Conservation (phyloP, 2,797 vertebrate genomes). For the Notamacropus eugenii region DNA sequence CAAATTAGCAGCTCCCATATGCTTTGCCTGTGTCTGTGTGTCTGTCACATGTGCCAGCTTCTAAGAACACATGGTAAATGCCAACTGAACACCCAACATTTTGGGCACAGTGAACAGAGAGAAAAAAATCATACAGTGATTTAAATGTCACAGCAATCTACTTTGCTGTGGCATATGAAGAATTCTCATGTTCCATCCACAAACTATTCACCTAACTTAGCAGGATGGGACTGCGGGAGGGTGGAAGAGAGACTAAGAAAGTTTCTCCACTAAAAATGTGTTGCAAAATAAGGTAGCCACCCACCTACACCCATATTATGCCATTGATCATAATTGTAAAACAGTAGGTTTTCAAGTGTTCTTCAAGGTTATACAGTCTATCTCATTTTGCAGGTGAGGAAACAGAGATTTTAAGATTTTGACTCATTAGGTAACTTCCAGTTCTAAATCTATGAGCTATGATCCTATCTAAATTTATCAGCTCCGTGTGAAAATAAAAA, state of each 20-base stretch:
- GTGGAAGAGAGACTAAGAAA: not conserved
- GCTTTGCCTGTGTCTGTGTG: slow-evolving; percentile 3
- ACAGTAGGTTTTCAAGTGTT: not conserved
- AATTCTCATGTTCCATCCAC: slow-evolving; percentile 18
- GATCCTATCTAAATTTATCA: not conserved
- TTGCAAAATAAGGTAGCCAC: slow-evolving; percentile 5
- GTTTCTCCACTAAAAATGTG: not conserved
- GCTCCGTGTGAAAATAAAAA: not conserved
- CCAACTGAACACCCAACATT: not conserved
- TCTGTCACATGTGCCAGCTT: slow-evolving; percentile 11
- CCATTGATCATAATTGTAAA: not conserved
- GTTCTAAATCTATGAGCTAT: not conserved
- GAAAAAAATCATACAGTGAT: slow-evolving; percentile 1
- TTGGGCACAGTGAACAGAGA: slow-evolving; percentile 6
- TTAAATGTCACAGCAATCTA: slow-evolving; percentile 12
- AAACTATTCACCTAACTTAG: slow-evolving; percentile 1
- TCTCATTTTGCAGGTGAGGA: not conserved
- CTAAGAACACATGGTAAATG: slow-evolving; percentile 15
- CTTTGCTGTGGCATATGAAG: not conserved
- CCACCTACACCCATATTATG: not conserved
- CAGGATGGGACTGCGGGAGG: not conserved
- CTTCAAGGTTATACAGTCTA: not conserved
- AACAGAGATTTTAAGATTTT: not conserved
- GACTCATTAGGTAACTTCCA: not conserved
- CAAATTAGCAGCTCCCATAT: not conserved